These are phyloP conservation scores for Calliphora vomitoria DNA, from an alignment of 2,888 invertebrate species.

Conservation along the genomic window DNA sequence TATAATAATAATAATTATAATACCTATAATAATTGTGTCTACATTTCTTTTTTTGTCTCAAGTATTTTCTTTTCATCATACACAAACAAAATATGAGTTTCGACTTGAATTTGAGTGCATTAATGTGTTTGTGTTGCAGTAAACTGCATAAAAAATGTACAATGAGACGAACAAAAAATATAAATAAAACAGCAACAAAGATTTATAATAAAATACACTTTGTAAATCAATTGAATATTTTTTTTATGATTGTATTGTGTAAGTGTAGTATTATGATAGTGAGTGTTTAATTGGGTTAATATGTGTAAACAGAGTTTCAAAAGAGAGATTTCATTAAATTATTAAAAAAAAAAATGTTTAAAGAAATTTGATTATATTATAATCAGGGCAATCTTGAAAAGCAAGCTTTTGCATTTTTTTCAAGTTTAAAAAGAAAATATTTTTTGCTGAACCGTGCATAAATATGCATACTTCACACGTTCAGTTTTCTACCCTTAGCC, in stretches of 20 bases:
- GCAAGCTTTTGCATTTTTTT: too few species aligned
- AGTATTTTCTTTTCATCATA: conserved; percentile 26
- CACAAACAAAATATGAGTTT: conserved; percentile 1
- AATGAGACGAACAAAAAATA: conserved; percentile 39
- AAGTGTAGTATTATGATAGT: neutral
- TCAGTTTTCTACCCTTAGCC: too few species aligned
- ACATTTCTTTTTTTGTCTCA: conserved; percentile 1
- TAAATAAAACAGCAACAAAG: conserved; percentile 14
- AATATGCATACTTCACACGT: too few species aligned
- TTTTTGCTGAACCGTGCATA: too few species aligned
- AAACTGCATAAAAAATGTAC: conserved; percentile 54
- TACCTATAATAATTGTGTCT: conserved; percentile 35
- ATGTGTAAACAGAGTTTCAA: conserved; percentile 5
- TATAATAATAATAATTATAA: conserved; percentile 28
- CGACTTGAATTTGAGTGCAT: neutral
- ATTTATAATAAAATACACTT: neutral
- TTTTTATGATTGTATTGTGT: neutral
- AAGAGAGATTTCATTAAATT: neutral
- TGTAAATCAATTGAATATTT: conserved; percentile 36
- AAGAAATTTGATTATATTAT: too few species aligned
- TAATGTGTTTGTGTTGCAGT: conserved; percentile 23
- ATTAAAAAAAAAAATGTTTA: too few species aligned
- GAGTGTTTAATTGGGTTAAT: conserved; percentile 42
- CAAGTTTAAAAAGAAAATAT: too few species aligned
- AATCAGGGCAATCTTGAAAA: too few species aligned